Evolutionary conservation across 2,797 vertebrate species (phyloP), one percentile per base, ranked within the genome.

Genomic region (Molothrus ater): DNA sequence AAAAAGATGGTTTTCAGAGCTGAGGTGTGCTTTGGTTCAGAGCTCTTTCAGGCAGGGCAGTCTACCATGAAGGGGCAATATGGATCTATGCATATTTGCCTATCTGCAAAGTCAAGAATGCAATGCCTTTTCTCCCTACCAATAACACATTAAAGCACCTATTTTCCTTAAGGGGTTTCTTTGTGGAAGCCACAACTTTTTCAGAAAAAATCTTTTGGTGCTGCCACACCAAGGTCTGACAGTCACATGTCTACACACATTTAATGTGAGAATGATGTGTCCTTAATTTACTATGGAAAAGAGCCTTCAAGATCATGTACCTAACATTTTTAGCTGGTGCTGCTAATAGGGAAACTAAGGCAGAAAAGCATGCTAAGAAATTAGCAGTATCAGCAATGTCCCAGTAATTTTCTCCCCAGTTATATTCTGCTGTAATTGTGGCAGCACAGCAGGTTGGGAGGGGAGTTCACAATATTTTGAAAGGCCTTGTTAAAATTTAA

Each of bases 401-500:
- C 20, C 47, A 10, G 42, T 82, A n/a, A n/a, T 91, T 86, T 93
- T 65, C 36, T 92, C 43, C 13, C 28, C 10, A 40, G 59, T n/a
- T 84, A 34, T 66, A 81, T 95, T 91, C 76, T 80, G 60, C 20
- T 81, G 70, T 57, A 80, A 74, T 69, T 91, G 76, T 80, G 48
- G 38, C 38, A 92, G 51, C 63, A 18, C 59, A 79, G 63, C 29
- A 47, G 70, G 43, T 36, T 88, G 40, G 36, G 54, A 69, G 10
- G 15, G 21, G 38, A 63, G 31, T 75, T 79, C n/a, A 9, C 78
- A 91, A 61, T 84, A 84, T 93, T 94, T 92, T 95, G 71, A 88
- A 94, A 93, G 40, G 22, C n/a, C 56, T 86, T 34, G 73, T 90
- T 90, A 75, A 72, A 76, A 81, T 95, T 93, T 74, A 87, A 73